Percentiles rank a stretch among this genome's conserved stretches.
Conservation (phyloP, 2,888 invertebrate species). For the Oxytorus armatus region DNA sequence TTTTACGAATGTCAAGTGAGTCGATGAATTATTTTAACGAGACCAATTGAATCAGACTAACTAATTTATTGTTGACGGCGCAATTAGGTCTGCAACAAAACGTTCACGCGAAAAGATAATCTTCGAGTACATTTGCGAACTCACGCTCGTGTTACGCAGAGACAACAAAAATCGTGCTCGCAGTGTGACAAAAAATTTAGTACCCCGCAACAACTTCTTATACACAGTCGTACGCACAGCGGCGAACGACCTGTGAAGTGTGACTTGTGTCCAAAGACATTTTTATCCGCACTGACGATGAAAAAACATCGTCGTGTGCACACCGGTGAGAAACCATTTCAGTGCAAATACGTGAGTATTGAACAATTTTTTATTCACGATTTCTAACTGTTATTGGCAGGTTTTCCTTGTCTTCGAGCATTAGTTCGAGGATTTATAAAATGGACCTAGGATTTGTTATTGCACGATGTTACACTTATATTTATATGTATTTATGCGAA, state of each 20-base stretch:
- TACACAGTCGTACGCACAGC: conserved; percentile 89
- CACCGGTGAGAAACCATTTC: conserved; percentile 87
- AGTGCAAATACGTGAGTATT: conserved; percentile 83
- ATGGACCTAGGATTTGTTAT: no score
- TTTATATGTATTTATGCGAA: no score
- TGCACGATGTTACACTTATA: no score
- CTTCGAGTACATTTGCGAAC: conserved; percentile 89
- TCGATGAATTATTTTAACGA: no score
- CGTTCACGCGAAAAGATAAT: conserved; percentile 90
- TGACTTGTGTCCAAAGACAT: conserved; percentile 90
- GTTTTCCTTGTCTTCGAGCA: no score
- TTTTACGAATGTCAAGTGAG: conserved; percentile 87
- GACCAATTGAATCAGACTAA: no score
- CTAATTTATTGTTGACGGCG: no score
- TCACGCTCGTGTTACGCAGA: conserved; percentile 87
- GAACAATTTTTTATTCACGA: no score
- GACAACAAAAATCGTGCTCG: conserved; percentile 87
- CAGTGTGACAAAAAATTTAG: conserved; percentile 89
- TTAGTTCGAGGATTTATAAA: no score
- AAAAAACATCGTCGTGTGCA: conserved; percentile 89
- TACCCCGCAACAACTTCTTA: conserved; percentile 83
- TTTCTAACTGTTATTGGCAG: no score
- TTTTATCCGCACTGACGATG: conserved; percentile 90
- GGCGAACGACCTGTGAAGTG: conserved; percentile 89
- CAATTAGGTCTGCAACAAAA: conserved; percentile 85